Conservation (phyloP, 2,888 invertebrate species). For the Spilosoma lubricipeda region DNA sequence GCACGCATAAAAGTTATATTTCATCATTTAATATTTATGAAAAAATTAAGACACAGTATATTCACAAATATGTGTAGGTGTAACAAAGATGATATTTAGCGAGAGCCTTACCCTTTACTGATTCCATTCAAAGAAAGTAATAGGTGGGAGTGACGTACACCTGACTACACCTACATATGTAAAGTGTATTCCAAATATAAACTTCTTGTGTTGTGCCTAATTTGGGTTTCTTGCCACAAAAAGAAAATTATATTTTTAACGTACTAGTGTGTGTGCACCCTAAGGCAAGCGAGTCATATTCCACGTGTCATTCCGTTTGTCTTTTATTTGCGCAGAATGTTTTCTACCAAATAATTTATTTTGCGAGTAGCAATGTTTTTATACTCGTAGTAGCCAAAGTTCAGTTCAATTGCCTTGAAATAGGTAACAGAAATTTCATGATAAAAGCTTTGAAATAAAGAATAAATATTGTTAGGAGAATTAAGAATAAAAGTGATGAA, state of each 20-base stretch:
- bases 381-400: constrained; percentile 14
- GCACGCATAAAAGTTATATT: background rate
- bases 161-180: background rate
- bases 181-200: background rate
- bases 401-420: constrained; percentile 29
- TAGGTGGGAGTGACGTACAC: background rate
- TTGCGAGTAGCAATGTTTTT: constrained; percentile 38
- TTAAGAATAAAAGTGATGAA: too few relatives aligned
- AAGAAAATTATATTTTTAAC: background rate
- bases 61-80: background rate
- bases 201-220: background rate
- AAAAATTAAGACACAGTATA: background rate
- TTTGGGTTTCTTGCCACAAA: background rate
- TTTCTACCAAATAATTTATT: constrained; percentile 43
- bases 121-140: background rate
- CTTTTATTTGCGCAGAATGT: constrained; percentile 33
- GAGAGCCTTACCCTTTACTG: background rate
- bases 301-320: constrained; percentile 32
- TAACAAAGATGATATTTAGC: background rate
- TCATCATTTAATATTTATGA: background rate
- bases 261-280: constrained; percentile 2
- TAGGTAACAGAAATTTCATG: constrained; percentile 23
- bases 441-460: constrained; percentile 7
- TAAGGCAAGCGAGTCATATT: constrained; percentile 23
- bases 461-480: too few relatives aligned